A percentile compares a stretch with the other conserved stretches of the same genome.
Evolutionary conservation across 2,888 invertebrate species (phyloP).

Genomic region (Dorcus hopei): DNA sequence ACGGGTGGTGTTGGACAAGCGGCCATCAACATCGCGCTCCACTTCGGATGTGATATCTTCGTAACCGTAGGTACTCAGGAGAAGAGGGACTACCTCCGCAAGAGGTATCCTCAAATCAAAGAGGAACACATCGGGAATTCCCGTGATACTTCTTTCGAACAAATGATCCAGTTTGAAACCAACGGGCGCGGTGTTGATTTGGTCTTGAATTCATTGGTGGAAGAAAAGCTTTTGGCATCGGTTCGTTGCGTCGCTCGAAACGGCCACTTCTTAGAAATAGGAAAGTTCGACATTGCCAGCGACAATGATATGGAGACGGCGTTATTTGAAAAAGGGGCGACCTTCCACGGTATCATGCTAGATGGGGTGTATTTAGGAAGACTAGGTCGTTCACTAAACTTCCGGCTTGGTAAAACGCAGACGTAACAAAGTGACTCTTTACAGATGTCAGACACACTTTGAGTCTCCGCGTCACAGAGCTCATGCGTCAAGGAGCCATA

Average conservation of each 20-base stretch:
- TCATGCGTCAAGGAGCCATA: conserved; percentile 56
- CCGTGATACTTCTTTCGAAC: conserved; percentile 83
- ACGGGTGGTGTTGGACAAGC: conserved; percentile 74
- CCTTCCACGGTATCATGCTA: conserved; percentile 70
- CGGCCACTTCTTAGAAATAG: conserved; percentile 80
- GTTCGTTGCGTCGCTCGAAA: conserved; percentile 57
- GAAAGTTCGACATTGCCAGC: conserved; percentile 73
- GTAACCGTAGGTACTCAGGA: conserved; percentile 86
- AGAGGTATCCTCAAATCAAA: conserved; percentile 67
- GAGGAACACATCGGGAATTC: conserved; percentile 81
- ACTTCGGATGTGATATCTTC: conserved; percentile 67
- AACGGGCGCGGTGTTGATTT: conserved; percentile 86
- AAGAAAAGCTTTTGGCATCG: conserved; percentile 78
- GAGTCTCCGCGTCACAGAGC: not conserved
- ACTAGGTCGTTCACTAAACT: conserved; percentile 46
- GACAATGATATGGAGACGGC: conserved; percentile 65
- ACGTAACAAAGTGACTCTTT: not conserved
- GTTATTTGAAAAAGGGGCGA: conserved; percentile 49
- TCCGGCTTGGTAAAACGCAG: not conserved
- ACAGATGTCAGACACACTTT: not conserved
- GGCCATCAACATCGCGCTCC: conserved; percentile 65
- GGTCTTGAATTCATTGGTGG: conserved; percentile 85
- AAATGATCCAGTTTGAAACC: conserved; percentile 75
- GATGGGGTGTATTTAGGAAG: conserved; percentile 49
- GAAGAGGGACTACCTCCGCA: conserved; percentile 79